Evolutionary conservation across 2,113 vertebrate species (phyloP), one percentile per base, ranked within the genome.

Genomic region (Solea solea): DNA sequence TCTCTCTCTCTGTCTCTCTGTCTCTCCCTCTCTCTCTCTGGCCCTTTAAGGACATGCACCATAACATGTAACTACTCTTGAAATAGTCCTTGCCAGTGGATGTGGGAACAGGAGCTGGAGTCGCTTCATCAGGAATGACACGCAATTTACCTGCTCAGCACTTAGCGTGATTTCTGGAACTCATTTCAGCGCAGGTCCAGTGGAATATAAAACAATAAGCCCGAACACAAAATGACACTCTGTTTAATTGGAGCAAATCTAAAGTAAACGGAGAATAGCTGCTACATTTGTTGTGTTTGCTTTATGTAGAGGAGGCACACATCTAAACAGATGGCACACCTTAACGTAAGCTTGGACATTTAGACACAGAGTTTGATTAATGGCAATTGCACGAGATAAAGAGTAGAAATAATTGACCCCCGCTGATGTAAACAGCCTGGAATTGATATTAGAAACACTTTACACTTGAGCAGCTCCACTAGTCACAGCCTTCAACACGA

Each of bases 31-130:
- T n/a, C 9, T 58, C 49, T 65, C 64, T 62, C 42, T 52, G 51
- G 42, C 46, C 16, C 44, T 52, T 52, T 72, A 34, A 61, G 25
- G 75, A 45, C 58, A 46, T 45, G 58, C 50, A 78, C 44, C 25
- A 55, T 57, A n/a, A 34, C 46, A 56, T 65, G 13, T 60, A 67
- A 63, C 67, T 54, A 56, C 57, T 72, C 7, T 12, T 69, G 49
- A 34, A 3, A 34, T 34, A 34, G 5, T 15, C 46, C 7, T 28
- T 7, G 40, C 5, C 51, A 54, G 46, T 1, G 2, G 51, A 7
- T 11, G 45, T 46, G 8, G 34, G 39, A 51, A 55, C 44, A 49
- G 13, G 28, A 62, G 12, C n/a, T 48, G 41, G 13, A 65, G 49
- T 13, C 1, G 2, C 15, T 40, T 44, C 12, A 16, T 42, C 8